A percentile compares a stretch with the other conserved stretches of the same genome.
Evolutionary conservation across 2,113 vertebrate genomes (phyloP).

Genomic region (cattle (Bos taurus)): ARS-UCD2.0 NC_037332.1:101623501-101624000

Average conservation of each 20-base stretch:
- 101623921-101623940: conserved; percentile 21
- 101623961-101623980: conserved; percentile 46
- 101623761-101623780: not conserved
- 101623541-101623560: not conserved
- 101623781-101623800: not conserved
- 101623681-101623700: not conserved
- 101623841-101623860: not conserved
- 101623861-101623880: not conserved
- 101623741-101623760: not conserved
- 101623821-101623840: not conserved
- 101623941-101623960: conserved; percentile 51
- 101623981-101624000: not conserved
- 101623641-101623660: not conserved
- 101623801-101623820: not conserved
- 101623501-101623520: not conserved
- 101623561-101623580: not conserved
- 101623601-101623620: not conserved
- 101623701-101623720: not conserved
- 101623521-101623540: not conserved
- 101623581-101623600: not conserved
- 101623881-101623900: not conserved
- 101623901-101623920: not conserved
- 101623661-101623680: not conserved
- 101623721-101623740: not conserved
- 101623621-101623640: not conserved